Base-by-base conservation (phyloP, 2,113 vertebrate species). In the Paedocypris sp. region DNA sequence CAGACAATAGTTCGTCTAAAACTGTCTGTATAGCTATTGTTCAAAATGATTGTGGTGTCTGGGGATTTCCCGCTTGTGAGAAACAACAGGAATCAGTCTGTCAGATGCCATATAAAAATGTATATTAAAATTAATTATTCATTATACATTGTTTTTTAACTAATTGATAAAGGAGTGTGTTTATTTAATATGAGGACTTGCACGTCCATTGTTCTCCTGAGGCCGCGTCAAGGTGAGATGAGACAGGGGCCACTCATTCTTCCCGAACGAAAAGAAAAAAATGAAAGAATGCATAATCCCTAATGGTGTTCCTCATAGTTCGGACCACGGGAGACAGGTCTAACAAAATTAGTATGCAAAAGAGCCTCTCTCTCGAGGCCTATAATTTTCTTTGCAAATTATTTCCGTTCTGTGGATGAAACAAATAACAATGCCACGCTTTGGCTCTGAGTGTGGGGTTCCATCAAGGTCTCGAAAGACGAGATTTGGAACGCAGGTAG, bases 331-430 rank as follows among this genome's bases (percentile, higher is more conserved):
- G 92, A 91, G 90, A 89, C 89, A 92, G 91, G 87, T 87, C 90
- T 94, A 95, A 94, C 91, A 92, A 90, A 93, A 94, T 96, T 94
- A 97, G 91, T 93, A 97, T 95, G 90, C 92, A 93, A 96, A 96
- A 88, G 88, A 87, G 83, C 87, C 89, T 84, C 87, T 79, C 90
- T 90, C 89, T 81, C 78, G 89, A 90, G 89, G 91, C 89, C 88
- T 87, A 87, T 97, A 87, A 95, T 96, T 95, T 94, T 89, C 89
- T 86, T 43, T 81, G 83, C 85, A 93, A 91, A 93, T 91, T 83
- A 85, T 91, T 93, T 92, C 83, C 69, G 86, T 89, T 88, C 78
- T 91, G 88, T 87, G 87, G 83, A 92, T 91, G 87, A 92, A 94
- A 91, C 85, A 84, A 81, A 85, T 71, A 85, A 91, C 88, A 89